Conservation (phyloP, 2,797 vertebrate species). For the Erpetoichthys calabaricus region DNA sequence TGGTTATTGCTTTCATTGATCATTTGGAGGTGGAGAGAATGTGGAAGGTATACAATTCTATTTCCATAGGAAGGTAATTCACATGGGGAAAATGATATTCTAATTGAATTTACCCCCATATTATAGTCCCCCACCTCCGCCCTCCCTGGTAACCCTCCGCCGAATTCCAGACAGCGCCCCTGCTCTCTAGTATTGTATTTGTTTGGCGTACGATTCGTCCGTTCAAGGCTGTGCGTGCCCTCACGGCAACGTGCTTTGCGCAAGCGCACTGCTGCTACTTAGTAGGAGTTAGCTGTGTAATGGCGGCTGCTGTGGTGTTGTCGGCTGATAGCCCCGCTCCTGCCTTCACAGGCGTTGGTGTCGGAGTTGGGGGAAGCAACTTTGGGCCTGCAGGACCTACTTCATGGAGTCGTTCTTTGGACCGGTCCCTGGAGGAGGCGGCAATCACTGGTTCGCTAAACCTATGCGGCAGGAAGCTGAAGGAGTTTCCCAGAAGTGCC, state of each 20-base stretch:
- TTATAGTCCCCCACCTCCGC: too few species aligned
- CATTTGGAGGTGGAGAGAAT: too few species aligned
- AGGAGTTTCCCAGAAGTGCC: constrained; percentile 88
- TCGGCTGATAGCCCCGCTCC: constrained; percentile 51
- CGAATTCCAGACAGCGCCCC: neutral
- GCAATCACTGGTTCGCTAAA: constrained; percentile 73
- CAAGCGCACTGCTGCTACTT: constrained; percentile 18
- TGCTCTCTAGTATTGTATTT: too few species aligned
- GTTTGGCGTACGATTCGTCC: too few species aligned
- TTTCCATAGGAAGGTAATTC: too few species aligned
- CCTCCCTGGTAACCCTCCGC: too few species aligned
- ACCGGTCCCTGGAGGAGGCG: constrained; percentile 84
- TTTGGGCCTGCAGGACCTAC: constrained; percentile 36
- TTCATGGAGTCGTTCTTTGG: constrained; percentile 82
- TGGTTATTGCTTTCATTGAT: too few species aligned
- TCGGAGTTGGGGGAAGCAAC: constrained; percentile 24
- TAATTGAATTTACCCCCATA: too few species aligned
- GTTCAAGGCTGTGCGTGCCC: neutral
- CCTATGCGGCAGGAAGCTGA: constrained; percentile 92
- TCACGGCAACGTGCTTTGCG: constrained; percentile 4
- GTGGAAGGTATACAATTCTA: too few species aligned
- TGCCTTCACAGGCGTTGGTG: constrained; percentile 34
- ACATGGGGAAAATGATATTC: too few species aligned
- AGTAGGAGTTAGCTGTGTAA: constrained; percentile 56
- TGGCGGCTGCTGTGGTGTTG: constrained; percentile 75